A percentile compares a stretch with the other conserved stretches of the same genome.
Evolutionary conservation across 2,888 invertebrate species (phyloP).

Genomic region (Limnephilus lunatus): DNA sequence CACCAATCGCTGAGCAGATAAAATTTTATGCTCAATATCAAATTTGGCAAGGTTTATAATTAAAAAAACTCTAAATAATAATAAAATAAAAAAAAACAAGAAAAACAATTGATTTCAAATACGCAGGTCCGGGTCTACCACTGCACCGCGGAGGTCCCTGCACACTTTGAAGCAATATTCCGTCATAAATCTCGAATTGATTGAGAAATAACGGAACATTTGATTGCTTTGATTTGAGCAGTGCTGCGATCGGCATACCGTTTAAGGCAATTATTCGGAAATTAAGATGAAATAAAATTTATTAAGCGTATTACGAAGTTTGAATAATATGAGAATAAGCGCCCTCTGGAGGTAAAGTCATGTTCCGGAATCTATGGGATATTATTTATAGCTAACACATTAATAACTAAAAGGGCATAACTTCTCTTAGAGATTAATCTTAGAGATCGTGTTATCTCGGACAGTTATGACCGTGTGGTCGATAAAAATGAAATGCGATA

Average conservation of each 20-base stretch:
- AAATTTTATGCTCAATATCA: not conserved
- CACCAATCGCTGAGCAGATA: not conserved
- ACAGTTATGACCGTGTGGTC: not conserved
- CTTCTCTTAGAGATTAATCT: not conserved
- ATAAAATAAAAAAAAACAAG: too few relatives aligned
- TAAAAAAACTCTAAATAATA: too few relatives aligned
- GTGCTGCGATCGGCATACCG: not conserved
- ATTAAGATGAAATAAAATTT: not conserved
- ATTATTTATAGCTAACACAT: not conserved
- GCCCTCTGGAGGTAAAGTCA: not conserved
- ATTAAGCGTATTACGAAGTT: not conserved
- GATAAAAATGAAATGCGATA: not conserved
- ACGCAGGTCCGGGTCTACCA: not conserved
- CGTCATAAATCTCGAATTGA: constrained; percentile 20
- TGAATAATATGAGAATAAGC: not conserved
- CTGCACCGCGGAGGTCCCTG: not conserved
- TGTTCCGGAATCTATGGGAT: not conserved
- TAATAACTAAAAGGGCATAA: not conserved
- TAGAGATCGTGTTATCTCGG: not conserved
- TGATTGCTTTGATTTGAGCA: constrained; percentile 5
- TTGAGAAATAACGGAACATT: constrained; percentile 32
- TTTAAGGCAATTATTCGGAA: constrained; percentile 7
- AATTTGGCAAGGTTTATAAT: not conserved
- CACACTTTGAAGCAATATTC: not conserved
- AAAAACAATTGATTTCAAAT: not conserved